Base-by-base conservation (phyloP, 1,140 invertebrate genomes). In the Zaprionus davidi region DNA sequence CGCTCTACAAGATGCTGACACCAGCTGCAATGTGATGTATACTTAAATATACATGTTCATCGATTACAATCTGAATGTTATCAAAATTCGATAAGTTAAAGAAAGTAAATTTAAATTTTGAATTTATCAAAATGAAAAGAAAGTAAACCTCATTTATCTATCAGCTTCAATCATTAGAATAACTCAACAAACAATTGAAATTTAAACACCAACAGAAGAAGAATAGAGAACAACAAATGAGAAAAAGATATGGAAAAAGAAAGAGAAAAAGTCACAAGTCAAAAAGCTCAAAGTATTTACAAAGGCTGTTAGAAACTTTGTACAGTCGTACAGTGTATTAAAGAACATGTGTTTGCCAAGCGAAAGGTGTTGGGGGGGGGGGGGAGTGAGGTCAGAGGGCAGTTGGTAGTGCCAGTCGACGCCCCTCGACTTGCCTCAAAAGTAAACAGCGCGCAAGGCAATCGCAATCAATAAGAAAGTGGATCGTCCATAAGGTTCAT, bases 391-490 rank as follows among this genome's bases (percentile, higher is more conserved):
- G 15, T 41, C 20, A 13, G 20, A 7, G 17, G 20, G 46, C 22
- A 41, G n/a, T 13, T 62, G 58, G 44, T 11, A 46, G 41, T 46
- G 36, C 13, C 36, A 4, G 12, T 38, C 36, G 36, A 12, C 36
- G 1, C 13, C 12, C 36, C 36, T 38, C 36, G 36, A 13, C 36
- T 15, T 36, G 41, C 41, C n/a, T 57, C n/a, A 12, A 74, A 41
- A 55, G 36, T 24, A 15, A 51, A 77, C 22, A 56, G 24, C 12
- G 38, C 31, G 15, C n/a, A 20, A 15, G 34, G 68, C 36, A 64
- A 63, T 46, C 41, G 74, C 78, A 85, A 84, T 84, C 82, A 84
- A 84, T 85, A 85, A 71, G 26, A 41, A 81, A 76, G 74, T 76
- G 85, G 83, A 36, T 65, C 56, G 60, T 63, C 34, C 67, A 36